These are phyloP conservation scores for Arctopsyche grandis DNA, from an alignment of 1,140 invertebrate species.

Conservation along the genomic window DNA sequence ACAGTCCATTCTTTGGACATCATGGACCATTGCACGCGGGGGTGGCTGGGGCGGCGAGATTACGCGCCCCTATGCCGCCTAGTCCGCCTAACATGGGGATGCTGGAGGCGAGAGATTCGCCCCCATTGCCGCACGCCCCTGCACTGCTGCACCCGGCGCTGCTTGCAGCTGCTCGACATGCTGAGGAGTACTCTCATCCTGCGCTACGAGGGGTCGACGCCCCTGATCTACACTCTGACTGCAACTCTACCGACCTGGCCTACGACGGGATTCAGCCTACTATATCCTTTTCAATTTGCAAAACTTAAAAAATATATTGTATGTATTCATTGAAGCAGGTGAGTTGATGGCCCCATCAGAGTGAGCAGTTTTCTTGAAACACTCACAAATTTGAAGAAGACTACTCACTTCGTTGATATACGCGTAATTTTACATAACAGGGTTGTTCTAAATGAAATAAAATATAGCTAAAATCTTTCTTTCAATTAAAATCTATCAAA, in stretches of 20 bases:
- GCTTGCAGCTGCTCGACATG: constrained; percentile 80
- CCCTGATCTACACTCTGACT: constrained; percentile 85
- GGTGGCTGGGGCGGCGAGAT: constrained; percentile 61
- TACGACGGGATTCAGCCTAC: constrained; percentile 92
- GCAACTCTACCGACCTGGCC: constrained; percentile 86
- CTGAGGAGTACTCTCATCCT: constrained; percentile 78
- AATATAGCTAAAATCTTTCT: no score
- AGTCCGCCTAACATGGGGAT: constrained; percentile 69
- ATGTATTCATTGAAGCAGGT: not conserved
- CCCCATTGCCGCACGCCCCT: constrained; percentile 81
- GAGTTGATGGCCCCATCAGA: no score
- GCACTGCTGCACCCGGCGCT: constrained; percentile 83
- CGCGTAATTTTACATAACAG: no score
- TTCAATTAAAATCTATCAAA: no score
- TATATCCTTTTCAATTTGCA: constrained; percentile 86
- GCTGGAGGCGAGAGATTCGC: constrained; percentile 79
- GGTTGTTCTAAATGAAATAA: no score
- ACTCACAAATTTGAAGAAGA: no score
- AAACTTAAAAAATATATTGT: not conserved
- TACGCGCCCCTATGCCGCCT: constrained; percentile 67
- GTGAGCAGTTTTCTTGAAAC: not conserved
- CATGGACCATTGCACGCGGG: constrained; percentile 62
- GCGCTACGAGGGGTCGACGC: constrained; percentile 72
- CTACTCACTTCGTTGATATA: not conserved
- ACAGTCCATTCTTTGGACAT: constrained; percentile 83